These are phyloP conservation scores for Clarias pachynema DNA, from an alignment of 2,797 vertebrate genomes.

Conservation along the genomic window DNA sequence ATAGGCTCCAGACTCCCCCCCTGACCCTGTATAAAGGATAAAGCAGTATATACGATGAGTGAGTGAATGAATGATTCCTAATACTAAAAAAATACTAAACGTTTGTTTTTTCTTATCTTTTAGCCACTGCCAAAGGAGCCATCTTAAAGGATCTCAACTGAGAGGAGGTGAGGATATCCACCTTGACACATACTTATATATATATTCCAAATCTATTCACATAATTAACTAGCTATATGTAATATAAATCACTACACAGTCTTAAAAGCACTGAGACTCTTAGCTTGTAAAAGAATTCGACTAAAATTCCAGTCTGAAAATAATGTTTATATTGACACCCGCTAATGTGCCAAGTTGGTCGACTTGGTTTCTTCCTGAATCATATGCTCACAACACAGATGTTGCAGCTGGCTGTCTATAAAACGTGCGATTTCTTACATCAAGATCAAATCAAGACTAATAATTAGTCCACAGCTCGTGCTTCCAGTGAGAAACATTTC, in stretches of 20 bases:
- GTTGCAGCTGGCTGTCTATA: not conserved
- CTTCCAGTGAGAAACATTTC: not conserved
- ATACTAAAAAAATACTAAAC: conserved; percentile 52
- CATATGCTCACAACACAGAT: not conserved
- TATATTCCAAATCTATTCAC: too few species aligned
- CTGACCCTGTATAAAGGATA: too few species aligned
- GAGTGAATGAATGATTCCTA: not conserved
- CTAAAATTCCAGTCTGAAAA: not conserved
- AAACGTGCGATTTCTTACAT: not conserved
- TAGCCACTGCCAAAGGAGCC: conserved; percentile 84
- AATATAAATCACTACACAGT: not conserved
- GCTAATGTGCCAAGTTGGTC: not conserved
- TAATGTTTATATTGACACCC: not conserved
- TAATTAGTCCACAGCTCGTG: not conserved
- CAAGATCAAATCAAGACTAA: not conserved
- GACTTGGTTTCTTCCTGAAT: not conserved
- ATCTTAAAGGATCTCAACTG: conserved; percentile 71
- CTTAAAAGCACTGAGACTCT: not conserved
- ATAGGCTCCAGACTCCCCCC: too few species aligned
- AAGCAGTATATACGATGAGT: too few species aligned
- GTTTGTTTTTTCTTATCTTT: conserved; percentile 58
- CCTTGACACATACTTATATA: too few species aligned
- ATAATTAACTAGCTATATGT: not conserved
- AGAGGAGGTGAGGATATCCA: conserved; percentile 62
- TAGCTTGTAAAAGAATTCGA: not conserved